phyloP scores from a whole-genome alignment of 2,888 invertebrate genomes.

The Apantesis nais region DNA sequence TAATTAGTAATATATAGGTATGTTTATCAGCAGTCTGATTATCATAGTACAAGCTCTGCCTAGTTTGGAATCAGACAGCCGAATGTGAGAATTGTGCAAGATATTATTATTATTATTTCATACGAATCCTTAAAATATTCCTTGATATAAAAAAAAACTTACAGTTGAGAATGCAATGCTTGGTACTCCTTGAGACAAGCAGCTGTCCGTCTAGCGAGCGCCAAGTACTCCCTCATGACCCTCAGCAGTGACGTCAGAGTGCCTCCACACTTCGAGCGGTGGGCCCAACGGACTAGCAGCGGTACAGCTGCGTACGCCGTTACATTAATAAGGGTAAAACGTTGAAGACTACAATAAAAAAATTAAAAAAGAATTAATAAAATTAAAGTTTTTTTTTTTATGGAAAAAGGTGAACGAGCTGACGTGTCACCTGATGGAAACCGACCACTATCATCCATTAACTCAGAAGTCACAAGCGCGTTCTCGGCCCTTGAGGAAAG shows the following conservation, averaged over 20 bases:
- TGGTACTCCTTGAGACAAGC: conserved; percentile 75
- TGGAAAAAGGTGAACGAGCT: background rate
- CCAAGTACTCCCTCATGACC: conserved; percentile 68
- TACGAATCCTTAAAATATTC: too few species aligned
- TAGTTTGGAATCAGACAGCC: too few species aligned
- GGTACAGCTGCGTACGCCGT: conserved; percentile 57
- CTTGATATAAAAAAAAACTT: too few species aligned
- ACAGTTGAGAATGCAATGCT: conserved; percentile 67
- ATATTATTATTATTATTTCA: too few species aligned
- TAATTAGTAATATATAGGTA: too few species aligned
- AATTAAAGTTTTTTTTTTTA: background rate
- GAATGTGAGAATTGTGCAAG: too few species aligned
- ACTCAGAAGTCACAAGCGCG: too few species aligned
- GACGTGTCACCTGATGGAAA: too few species aligned
- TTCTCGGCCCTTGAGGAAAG: too few species aligned
- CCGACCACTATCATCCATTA: too few species aligned
- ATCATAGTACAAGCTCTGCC: too few species aligned
- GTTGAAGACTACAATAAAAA: conserved; percentile 52
- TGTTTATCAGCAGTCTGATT: too few species aligned
- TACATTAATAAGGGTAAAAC: conserved; percentile 53
- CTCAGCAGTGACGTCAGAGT: conserved; percentile 55
- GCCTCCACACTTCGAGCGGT: conserved; percentile 56
- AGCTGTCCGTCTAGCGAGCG: conserved; percentile 70
- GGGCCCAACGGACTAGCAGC: conserved; percentile 51
- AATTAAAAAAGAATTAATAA: background rate